Evolutionary conservation across 2,797 vertebrate species (phyloP).

Genomic region (Helicolenus hilgendorfi): DNA sequence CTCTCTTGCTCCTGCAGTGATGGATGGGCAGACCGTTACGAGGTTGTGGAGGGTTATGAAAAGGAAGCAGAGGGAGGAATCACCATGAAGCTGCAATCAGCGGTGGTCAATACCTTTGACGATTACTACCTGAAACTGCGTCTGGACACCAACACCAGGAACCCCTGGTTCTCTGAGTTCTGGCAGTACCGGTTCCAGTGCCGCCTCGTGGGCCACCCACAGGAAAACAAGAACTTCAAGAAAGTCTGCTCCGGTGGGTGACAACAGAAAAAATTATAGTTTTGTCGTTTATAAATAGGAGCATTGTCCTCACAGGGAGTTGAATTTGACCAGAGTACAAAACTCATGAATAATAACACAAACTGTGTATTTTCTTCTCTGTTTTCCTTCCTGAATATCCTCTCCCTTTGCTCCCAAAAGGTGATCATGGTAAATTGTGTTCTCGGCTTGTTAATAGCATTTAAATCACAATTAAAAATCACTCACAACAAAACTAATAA

Average conservation of each 20-base stretch:
- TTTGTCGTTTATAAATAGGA: background rate
- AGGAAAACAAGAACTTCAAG: conserved; percentile 96
- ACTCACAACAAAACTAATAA: conserved; percentile 1
- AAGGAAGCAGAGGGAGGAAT: conserved; percentile 98
- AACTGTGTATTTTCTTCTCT: conserved; percentile 31
- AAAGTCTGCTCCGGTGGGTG: conserved; percentile 95
- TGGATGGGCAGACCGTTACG: conserved; percentile 98
- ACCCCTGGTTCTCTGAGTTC: conserved; percentile 99
- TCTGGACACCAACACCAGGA: conserved; percentile 95
- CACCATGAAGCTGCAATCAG: conserved; percentile 98
- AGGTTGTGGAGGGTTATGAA: conserved; percentile 98
- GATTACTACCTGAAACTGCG: conserved; percentile 97
- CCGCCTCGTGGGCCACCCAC: conserved; percentile 94
- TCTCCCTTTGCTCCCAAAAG: conserved; percentile 74
- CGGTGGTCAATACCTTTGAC: conserved; percentile 95
- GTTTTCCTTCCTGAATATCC: conserved; percentile 50
- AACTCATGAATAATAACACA: conserved; percentile 52
- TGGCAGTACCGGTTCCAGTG: conserved; percentile 99
- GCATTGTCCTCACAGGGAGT: background rate
- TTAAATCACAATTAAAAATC: conserved; percentile 20
- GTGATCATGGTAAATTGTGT: conserved; percentile 81
- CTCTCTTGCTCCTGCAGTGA: conserved; percentile 88
- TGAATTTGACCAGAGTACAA: background rate
- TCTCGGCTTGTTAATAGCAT: conserved; percentile 26
- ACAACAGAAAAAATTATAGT: background rate